A percentile compares a stretch with the other conserved stretches of the same genome.
These are phyloP conservation scores for Molossus molossus DNA, from an alignment of 2,797 vertebrate species.

Conservation along the genomic window DNA sequence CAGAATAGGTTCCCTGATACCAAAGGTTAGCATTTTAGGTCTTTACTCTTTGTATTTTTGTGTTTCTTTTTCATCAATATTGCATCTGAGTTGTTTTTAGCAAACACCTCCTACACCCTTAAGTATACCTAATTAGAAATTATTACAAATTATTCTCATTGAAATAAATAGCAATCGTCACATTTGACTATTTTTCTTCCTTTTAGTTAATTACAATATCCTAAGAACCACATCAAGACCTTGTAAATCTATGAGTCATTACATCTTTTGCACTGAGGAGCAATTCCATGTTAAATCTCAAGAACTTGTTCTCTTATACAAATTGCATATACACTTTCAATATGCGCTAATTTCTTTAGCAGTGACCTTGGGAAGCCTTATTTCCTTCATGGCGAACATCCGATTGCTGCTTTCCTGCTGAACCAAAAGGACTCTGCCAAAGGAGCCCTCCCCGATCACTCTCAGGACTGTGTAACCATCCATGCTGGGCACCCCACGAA, in stretches of 20 bases:
- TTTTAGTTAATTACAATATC: constrained; percentile 22
- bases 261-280: neutral
- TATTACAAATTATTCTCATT: neutral
- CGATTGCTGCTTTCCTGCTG: constrained; percentile 85
- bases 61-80: neutral
- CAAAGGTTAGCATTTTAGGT: neutral
- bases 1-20: neutral
- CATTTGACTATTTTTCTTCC: neutral
- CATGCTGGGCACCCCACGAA: constrained; percentile 87
- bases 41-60: constrained; percentile 41
- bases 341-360: neutral
- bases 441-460: constrained; percentile 95
- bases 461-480: constrained; percentile 92
- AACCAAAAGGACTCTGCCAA: constrained; percentile 94
- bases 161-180: neutral
- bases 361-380: constrained; percentile 94
- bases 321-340: neutral
- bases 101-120: neutral
- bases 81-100: neutral
- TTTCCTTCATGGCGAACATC: constrained; percentile 94
- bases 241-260: neutral
- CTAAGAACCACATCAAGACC: constrained; percentile 17
- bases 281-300: neutral
- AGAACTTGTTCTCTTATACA: neutral
- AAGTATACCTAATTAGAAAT: constrained; percentile 8